Evolutionary conservation across 2,113 vertebrate genomes (phyloP), one percentile per base, ranked within the genome.

Genomic region (Trematomus loennbergii): DNA sequence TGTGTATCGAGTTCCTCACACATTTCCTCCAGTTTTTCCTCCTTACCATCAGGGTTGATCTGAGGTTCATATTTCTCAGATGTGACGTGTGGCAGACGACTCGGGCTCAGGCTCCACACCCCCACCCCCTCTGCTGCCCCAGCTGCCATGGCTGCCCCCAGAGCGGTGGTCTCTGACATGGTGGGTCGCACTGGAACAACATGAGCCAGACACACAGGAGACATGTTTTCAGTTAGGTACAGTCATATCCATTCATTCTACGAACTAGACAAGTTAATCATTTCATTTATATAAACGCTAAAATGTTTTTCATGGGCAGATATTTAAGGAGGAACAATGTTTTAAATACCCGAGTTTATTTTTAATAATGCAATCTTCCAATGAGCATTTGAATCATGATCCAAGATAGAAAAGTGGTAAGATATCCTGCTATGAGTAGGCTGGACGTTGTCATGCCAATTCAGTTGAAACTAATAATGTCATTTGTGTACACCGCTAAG

Each of bases 71-170:
- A 99, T 25, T 90, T 95, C 88, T 99, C 97, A n/a, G 94, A 94
- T 0, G 93, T 96, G 73, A 97, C 91, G 2, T 95, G 92, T 1
- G 96, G 95, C 76, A 97, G 93, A 65, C 97, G 94, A 66, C 91
- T 89, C 1, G 96, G 95, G 40, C 86, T 94, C 20, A 99, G 93
- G 78, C 92, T 97, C 98, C 98, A 99, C 53, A 99, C 96, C 0
- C 91, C 95, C 53, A 99, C 96, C 4, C 98, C 98, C 90, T 98
- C 96, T 11, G 98, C 98, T 12, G 97, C 95, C 63, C 98, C 98
- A 0, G 98, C 98, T 11, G 97, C 98, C 97, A 99, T 99, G 78
- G 98, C 98, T 10, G 95, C 98, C 22, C 98, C 98, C 25, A 99
- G 94, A 62, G 97, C 97, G 0, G 98, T 97, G 53, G 97, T 99